A percentile compares a stretch with the other conserved stretches of the same genome.
These are phyloP conservation scores for Pterophyllum scalare DNA, from an alignment of 2,113 vertebrate species.

Conservation along the genomic window DNA sequence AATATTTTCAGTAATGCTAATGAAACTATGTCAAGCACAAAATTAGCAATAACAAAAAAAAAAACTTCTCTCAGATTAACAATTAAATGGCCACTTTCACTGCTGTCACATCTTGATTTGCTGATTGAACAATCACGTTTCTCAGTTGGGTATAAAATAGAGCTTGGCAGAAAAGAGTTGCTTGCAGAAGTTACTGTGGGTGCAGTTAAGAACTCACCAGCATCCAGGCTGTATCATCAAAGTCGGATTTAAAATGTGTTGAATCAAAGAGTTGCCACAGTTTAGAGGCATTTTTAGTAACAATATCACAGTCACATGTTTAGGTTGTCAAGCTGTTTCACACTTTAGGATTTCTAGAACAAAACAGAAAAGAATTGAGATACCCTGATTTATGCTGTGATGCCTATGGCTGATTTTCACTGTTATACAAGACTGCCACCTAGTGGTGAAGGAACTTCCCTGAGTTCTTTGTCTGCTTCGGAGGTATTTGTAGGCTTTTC, in stretches of 20 bases:
- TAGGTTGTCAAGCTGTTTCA: background rate
- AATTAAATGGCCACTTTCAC: background rate
- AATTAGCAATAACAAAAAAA: background rate
- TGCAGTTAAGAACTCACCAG: background rate
- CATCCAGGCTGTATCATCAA: constrained; percentile 2
- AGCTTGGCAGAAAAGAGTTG: constrained; percentile 4
- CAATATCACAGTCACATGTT: background rate
- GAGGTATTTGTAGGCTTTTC: background rate
- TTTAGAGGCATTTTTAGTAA: background rate
- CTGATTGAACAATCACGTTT: constrained; percentile 5
- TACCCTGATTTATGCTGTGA: background rate
- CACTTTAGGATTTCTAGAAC: too few species aligned
- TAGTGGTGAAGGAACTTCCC: constrained; percentile 52
- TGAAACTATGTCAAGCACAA: background rate
- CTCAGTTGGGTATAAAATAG: constrained; percentile 1
- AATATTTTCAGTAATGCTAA: constrained; percentile 6
- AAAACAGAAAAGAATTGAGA: background rate
- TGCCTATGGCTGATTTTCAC: background rate
- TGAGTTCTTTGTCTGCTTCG: background rate
- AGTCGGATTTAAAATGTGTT: background rate
- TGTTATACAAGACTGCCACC: constrained; percentile 59
- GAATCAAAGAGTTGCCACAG: background rate
- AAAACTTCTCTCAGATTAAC: background rate
- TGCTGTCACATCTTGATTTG: background rate
- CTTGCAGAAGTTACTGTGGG: background rate